These are phyloP conservation scores for Chionodraco myersi DNA, from an alignment of 2,113 vertebrate genomes.

Conservation along the genomic window DNA sequence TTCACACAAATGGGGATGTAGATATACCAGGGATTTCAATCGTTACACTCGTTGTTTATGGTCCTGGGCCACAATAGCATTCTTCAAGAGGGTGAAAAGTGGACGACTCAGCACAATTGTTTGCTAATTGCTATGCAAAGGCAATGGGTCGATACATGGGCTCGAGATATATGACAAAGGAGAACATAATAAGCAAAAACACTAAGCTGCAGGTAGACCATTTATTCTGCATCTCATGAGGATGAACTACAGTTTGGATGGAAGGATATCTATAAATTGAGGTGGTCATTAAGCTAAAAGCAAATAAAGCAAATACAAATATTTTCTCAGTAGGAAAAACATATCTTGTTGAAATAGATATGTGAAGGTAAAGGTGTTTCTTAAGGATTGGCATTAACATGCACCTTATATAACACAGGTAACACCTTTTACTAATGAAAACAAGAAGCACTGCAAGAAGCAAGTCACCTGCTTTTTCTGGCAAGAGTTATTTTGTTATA, in stretches of 20 bases:
- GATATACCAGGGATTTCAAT: background rate
- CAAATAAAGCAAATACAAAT: background rate
- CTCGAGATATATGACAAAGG: slow-evolving; percentile 7
- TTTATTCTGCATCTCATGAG: background rate
- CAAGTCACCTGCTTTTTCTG: background rate
- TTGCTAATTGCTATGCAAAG: slow-evolving; percentile 30
- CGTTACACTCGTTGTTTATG: background rate
- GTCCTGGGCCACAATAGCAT: background rate
- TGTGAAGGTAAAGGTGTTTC: background rate
- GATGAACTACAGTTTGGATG: background rate
- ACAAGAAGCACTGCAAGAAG: background rate
- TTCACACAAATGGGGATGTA: background rate
- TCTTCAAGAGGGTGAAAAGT: slow-evolving; percentile 7
- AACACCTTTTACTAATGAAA: background rate
- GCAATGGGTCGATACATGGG: slow-evolving; percentile 10
- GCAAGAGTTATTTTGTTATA: background rate
- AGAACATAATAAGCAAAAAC: slow-evolving; percentile 16
- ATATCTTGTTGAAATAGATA: background rate
- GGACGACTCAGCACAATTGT: slow-evolving; percentile 34
- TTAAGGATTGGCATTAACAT: background rate
- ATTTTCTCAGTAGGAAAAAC: background rate
- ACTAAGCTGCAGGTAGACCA: background rate
- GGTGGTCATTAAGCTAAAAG: background rate
- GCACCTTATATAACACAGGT: background rate
- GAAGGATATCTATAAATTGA: background rate